phyloP scores from a whole-genome alignment of 2,797 vertebrate species.

The Luscinia luscinia region DNA sequence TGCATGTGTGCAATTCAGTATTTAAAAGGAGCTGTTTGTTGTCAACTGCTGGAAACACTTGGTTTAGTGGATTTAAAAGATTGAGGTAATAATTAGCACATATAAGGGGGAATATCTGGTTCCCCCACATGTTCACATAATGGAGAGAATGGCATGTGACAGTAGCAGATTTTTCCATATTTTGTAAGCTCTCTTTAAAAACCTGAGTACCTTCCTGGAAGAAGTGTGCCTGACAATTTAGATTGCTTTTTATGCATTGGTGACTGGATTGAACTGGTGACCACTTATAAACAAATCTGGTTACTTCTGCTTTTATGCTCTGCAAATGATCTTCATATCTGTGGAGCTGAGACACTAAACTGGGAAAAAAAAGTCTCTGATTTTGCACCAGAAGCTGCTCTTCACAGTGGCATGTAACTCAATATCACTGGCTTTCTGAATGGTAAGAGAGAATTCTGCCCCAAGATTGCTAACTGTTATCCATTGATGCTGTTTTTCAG shows the following conservation, averaged over 20 bases:
- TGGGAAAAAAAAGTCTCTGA: neutral
- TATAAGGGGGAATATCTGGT: neutral
- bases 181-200: neutral
- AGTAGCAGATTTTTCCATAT: neutral
- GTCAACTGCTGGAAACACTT: neutral
- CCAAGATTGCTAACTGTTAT: neutral
- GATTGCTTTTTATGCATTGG: neutral
- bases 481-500: neutral
- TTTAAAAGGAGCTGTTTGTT: neutral
- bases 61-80: neutral
- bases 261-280: neutral
- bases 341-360: neutral
- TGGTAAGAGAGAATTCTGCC: neutral
- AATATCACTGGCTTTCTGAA: neutral
- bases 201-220: neutral
- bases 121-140: neutral
- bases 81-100: neutral
- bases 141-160: neutral
- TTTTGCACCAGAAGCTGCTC: neutral
- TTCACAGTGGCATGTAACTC: neutral
- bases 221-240: neutral
- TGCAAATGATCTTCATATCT: neutral
- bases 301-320: neutral
- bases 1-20: neutral
- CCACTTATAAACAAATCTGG: neutral